These are phyloP conservation scores for Neoarius graeffei DNA, from an alignment of 2,113 vertebrate genomes.

Conservation along the genomic window DNA sequence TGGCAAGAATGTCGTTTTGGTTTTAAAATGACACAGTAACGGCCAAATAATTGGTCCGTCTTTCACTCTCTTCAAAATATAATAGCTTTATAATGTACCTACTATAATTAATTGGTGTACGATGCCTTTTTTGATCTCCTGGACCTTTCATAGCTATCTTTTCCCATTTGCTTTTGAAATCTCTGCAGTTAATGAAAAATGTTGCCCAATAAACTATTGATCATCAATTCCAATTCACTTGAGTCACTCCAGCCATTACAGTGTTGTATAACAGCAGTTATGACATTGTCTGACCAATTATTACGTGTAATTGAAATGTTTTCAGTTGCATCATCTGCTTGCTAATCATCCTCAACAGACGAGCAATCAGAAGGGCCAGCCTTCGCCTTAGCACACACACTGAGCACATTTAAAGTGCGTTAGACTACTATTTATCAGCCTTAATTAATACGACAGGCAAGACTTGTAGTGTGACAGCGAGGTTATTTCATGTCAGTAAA, in stretches of 20 bases:
- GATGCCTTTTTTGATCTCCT: background rate
- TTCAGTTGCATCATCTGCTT: slow-evolving; percentile 35
- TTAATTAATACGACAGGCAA: slow-evolving; percentile 58
- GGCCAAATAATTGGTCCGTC: background rate
- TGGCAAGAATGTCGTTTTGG: background rate
- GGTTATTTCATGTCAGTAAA: slow-evolving; percentile 61
- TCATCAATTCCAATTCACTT: background rate
- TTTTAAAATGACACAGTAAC: background rate
- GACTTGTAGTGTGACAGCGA: slow-evolving; percentile 49
- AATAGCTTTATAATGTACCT: background rate
- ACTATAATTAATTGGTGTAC: background rate
- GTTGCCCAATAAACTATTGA: background rate
- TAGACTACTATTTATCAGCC: slow-evolving; percentile 48
- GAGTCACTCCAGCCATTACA: background rate
- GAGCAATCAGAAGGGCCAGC: slow-evolving; percentile 35
- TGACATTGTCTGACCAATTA: slow-evolving; percentile 36
- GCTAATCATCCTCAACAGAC: slow-evolving; percentile 46
- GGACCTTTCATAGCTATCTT: background rate
- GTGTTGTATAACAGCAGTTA: slow-evolving; percentile 2
- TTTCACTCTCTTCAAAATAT: background rate
- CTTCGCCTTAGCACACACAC: slow-evolving; percentile 39
- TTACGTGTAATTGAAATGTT: slow-evolving; percentile 34
- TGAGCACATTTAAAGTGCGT: slow-evolving; percentile 48
- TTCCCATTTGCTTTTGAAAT: background rate
- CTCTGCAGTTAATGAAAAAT: background rate